Conservation (phyloP, 1,140 invertebrate species). For the Microplitis mediator region DNA sequence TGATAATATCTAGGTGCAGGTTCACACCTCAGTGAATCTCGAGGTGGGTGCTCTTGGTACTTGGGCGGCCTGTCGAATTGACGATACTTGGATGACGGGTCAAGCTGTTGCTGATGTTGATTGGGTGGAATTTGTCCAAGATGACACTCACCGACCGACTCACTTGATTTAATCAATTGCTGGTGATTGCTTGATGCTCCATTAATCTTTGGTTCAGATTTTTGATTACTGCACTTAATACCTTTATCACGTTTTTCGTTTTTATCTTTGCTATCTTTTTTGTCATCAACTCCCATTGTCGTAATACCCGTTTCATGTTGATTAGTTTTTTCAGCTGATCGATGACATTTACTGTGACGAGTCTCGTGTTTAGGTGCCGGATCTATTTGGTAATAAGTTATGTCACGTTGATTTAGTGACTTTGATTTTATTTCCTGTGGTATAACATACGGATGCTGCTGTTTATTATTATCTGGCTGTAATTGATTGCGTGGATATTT, state of each 20-base stretch:
- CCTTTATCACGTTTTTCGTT: constrained; percentile 45
- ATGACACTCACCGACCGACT: constrained; percentile 16
- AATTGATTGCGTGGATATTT: constrained; percentile 48
- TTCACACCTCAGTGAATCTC: constrained; percentile 36
- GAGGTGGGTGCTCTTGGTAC: constrained; percentile 50
- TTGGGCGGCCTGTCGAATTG: constrained; percentile 51
- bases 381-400: constrained; percentile 51
- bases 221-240: constrained; percentile 43
- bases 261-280: constrained; percentile 48
- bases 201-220: constrained; percentile 41
- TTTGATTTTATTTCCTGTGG: constrained; percentile 50
- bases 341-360: constrained; percentile 46
- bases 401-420: constrained; percentile 51
- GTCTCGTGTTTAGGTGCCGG: constrained; percentile 40
- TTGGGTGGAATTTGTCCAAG: constrained; percentile 2
- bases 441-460: constrained; percentile 36
- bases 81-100: constrained; percentile 49
- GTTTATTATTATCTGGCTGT: constrained; percentile 45
- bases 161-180: constrained; percentile 40
- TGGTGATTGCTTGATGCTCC: constrained; percentile 28
- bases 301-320: constrained; percentile 34
- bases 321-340: constrained; percentile 36
- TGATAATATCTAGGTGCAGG: constrained; percentile 51
- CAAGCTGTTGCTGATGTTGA: constrained; percentile 27
- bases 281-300: constrained; percentile 35